Evolutionary conservation across 2,888 invertebrate genomes (phyloP), one percentile per base, ranked within the genome.

Genomic region (Drosophila atripex): DNA sequence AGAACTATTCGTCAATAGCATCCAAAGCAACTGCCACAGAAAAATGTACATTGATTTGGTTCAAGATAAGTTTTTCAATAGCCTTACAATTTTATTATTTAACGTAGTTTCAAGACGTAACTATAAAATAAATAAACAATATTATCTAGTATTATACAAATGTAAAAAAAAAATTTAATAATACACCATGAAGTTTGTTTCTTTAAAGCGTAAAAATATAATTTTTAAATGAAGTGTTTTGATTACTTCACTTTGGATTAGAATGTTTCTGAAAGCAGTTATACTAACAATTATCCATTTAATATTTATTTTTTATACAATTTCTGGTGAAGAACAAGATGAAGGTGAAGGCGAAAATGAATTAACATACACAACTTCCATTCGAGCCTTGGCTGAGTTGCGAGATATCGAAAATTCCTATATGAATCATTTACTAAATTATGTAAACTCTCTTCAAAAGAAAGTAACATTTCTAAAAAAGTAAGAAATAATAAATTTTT

Each of bases 351-450:
- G n/a, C 14, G 9, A 21, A 0, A 25, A 16, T 3, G 32, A 50
- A 9, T 5, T 39, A 4, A 18, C 51, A 8, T 71, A 71, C 16
- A 16, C 70, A 8, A 71, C 43, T 16, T 63, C 70, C 6, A 56
- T 52, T 30, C 18, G 51, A 28, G 71, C 55, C 2, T 43, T 71
- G 14, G 47, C 35, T 5, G 71, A 71, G 11, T 41, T 71, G 3
- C 52, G 38, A 1, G 11, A 56, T 7, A 41, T 71, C 14, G 70
- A 71, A 11, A 56, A 71, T 12, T 63, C 28, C 3, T 71, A 71
- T 32, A 21, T 71, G 23, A 12, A 16, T 11, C 30, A 49, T 8
- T 39, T 71, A 12, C 23, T 2, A 14, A 52, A 43, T 18, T 71
- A 63, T 16, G 12, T 45, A 0, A 32, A 18, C 2, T 11, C 18